Base-by-base conservation (phyloP, 2,113 vertebrate species). In the Marcusenius ussheri region DNA sequence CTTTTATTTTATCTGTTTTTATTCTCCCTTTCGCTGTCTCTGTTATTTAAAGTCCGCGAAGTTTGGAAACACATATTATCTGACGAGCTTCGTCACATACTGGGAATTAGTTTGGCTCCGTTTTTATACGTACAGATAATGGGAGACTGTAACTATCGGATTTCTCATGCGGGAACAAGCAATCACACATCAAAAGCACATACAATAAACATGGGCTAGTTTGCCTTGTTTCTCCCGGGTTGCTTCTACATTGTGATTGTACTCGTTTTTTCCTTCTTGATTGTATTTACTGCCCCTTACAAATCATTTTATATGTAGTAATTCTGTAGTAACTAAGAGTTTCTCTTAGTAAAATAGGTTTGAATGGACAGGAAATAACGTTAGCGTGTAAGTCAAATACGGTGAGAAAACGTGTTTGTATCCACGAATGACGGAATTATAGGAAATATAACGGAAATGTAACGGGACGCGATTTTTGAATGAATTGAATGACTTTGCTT, bases 161-260 rank as follows among this genome's bases (percentile, higher is more conserved):
- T 74, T 90, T 89, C 62, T 87, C 49, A 11, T 58, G 47, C 17
- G 42, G 9, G 19, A 70, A 56, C 21, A 15, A 56, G 85, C 53
- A 56, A 83, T 90, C 89, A 88, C 47, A 83, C 62, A 83, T 91
- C 31, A 83, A 88, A 87, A 47, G 74, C 39, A 87, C 35, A 89
- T 49, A 87, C 17, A 88, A 56, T 89, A 91, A 91, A 77, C n/a
- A 62, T 35, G n/a, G 83, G 13, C 15, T 7, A 70, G 62, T 27
- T 47, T 85, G 35, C n/a, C 27, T 87, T 17, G 45, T 31, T 85
- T 49, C 46, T 80, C 46, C n/a, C 46, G 70, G 27, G 27, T 80
- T 27, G 45, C 50, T 58, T 56, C 19, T 84, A 17, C 27, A 83
- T 56, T 89, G 42, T 58, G 47, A 89, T 89, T 83, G 31, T 53